Evolutionary conservation across 92 coral and sea anemone genomes (phyloP), one percentile per base, ranked within the genome.

Genomic region (Porites evermanni): DNA sequence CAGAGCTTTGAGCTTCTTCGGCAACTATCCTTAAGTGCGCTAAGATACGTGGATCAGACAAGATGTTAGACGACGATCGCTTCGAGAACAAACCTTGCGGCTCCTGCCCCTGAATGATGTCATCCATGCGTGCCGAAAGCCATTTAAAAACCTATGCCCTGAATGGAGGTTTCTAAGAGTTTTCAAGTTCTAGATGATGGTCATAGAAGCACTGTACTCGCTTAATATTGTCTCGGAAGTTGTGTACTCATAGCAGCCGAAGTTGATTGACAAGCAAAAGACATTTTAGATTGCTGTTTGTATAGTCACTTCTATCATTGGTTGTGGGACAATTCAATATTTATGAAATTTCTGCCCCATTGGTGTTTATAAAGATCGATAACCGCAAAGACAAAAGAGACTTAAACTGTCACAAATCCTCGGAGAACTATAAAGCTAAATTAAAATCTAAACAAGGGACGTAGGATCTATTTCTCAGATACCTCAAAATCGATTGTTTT

Each of bases 11-110:
- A 12, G 99, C 99, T 68, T 97, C 99, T 81, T 95, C 98, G n/a
- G 99, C 99, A 32, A 97, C 98, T 64, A 95, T 97, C 77, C 99
- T 79, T 72, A 97, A 88, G 78, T 97, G 99, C 74, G 93, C 97
- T 82, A 97, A 87, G 67, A 97, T 97, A 66, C 99, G 85, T 13
- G 99, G 99, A 60, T 97, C 99, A 24, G 99, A 95, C 20, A 97
- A 89, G 52, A 97, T 91, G 72, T 97, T 95, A 3, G 98, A 95
- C 38, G 97, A 95, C 51, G 99, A 97, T 19, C 99, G 93, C 91
- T 97, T 97, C 20, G 97, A 92, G 68, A 95, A 97, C 77, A 97
- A 83, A 29, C 95, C 99, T 73, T 85, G 93, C 2, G 90, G 82
- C 12, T 97, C 99, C 13, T 90, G 90, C 0, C 84, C 91, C 17